These are phyloP conservation scores for Danionella dracula DNA, from an alignment of 2,797 vertebrate species.

Conservation along the genomic window DNA sequence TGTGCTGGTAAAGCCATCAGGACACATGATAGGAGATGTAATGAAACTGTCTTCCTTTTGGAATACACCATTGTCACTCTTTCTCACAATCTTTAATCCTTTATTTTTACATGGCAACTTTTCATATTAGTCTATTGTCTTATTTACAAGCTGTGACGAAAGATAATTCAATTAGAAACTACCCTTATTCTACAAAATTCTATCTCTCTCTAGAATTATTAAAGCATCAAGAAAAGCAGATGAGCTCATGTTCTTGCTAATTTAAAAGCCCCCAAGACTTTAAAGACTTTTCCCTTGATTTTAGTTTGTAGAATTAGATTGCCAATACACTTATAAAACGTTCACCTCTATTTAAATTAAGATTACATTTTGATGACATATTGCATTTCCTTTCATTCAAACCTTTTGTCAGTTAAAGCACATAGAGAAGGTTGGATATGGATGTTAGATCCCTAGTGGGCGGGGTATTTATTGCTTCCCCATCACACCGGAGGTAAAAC, in stretches of 20 bases:
- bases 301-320: too few relatives aligned
- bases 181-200: too few relatives aligned
- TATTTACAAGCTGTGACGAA: too few relatives aligned
- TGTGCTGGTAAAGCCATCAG: conserved; percentile 57
- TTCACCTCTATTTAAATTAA: not conserved
- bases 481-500: conserved; percentile 48
- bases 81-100: conserved; percentile 21
- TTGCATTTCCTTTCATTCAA: not conserved
- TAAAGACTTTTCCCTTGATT: too few relatives aligned
- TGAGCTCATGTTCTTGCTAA: too few relatives aligned
- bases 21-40: conserved; percentile 48
- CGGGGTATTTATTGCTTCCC: conserved; percentile 45
- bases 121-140: too few relatives aligned
- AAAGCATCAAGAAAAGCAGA: too few relatives aligned
- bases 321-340: too few relatives aligned
- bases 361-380: not conserved
- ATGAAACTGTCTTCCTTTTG: conserved; percentile 38
- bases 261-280: too few relatives aligned
- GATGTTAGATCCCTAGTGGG: conserved; percentile 27
- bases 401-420: conserved; percentile 26
- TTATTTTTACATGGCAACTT: not conserved
- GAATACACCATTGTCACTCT: conserved; percentile 23
- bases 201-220: too few relatives aligned
- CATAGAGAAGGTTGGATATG: conserved; percentile 24
- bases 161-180: too few relatives aligned